Base-by-base conservation (phyloP, 1,140 invertebrate genomes). In the Papilio aristodemus region DNA sequence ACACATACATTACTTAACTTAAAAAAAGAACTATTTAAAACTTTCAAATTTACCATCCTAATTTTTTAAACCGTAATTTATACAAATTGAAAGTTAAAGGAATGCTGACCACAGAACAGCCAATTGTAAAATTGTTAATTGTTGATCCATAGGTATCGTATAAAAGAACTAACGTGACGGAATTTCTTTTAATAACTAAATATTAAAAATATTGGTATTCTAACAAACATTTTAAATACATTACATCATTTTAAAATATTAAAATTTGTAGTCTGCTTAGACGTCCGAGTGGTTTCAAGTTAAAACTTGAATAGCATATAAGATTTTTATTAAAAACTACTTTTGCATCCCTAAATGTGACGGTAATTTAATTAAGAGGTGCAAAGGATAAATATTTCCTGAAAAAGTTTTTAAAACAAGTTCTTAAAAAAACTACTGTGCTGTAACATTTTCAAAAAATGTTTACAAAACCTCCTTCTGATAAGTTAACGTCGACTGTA, bases 321-420 rank as follows among this genome's bases (percentile, higher is more conserved):
- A 46, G 17, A 46, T 46, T 46, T 46, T 19, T 17, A 43, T 46
- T 46, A 46, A 46, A 14, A 46, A 17, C 17, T 46, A 19, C 6
- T 46, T 46, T 46, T 19, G 14, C 43, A 46, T 46, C 43, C 43
- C 19, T 14, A 46, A 46, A 46, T 14, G 7, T 7, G 43, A 19
- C 4, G 43, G 43, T 46, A 46, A 46, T 46, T 19, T 46, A 46
- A 46, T 46, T 46, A 46, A 46, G 17, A 46, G 19, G 14, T 46
- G 14, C 9, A 46, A 32, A 32, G 6, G 17, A 17, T 43, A 46
- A 46, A 19, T 17, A 46, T 17, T 9, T 46, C 17, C 14, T 46
- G 9, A 46, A 17, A 9, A 19, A 46, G 17, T 7, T 17, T 6
- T 43, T 39, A 39, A 39, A 38, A 39, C 13, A n/a, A 1, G 4